Conservation (phyloP, 2,797 vertebrate species). For the Brachyalestes nurse region DNA sequence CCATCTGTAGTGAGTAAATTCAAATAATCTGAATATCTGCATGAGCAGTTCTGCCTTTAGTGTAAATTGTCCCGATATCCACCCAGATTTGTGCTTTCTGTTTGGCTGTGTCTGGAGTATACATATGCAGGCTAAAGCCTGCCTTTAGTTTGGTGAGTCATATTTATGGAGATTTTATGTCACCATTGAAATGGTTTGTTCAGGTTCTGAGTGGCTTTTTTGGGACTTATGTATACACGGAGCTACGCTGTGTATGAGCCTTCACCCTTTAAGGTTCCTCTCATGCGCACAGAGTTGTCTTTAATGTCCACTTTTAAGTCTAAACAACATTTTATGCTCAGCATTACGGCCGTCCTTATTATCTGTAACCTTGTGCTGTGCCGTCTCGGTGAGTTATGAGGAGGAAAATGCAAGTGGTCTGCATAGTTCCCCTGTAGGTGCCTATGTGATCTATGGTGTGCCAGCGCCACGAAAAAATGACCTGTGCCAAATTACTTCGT, state of each 20-base stretch:
- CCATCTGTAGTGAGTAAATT: neutral
- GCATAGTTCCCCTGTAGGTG: slow-evolving; percentile 46
- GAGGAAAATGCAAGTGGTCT: slow-evolving; percentile 31
- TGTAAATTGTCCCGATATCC: neutral
- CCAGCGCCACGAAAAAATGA: slow-evolving; percentile 36
- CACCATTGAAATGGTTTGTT: slow-evolving; percentile 3
- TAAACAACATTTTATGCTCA: slow-evolving; percentile 53
- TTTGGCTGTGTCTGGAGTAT: neutral
- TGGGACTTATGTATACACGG: slow-evolving; percentile 4
- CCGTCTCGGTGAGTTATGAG: slow-evolving; percentile 51
- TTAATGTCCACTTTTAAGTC: slow-evolving; percentile 45
- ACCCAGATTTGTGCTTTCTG: neutral
- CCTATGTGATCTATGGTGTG: slow-evolving; percentile 47
- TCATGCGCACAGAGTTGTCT: slow-evolving; percentile 20
- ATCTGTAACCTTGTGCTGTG: slow-evolving; percentile 49
- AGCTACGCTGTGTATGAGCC: neutral
- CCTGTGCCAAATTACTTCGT: slow-evolving; percentile 47
- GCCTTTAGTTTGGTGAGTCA: slow-evolving; percentile 9
- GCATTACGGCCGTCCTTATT: slow-evolving; percentile 40
- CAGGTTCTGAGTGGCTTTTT: neutral
- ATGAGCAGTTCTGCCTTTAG: neutral
- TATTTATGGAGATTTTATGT: slow-evolving; percentile 16
- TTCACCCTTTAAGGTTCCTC: slow-evolving; percentile 26
- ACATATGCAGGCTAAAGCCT: slow-evolving; percentile 3
- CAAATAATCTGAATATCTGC: neutral